Evolutionary conservation across 2,888 invertebrate species (phyloP).

Genomic region (Anthophora plumipes): DNA sequence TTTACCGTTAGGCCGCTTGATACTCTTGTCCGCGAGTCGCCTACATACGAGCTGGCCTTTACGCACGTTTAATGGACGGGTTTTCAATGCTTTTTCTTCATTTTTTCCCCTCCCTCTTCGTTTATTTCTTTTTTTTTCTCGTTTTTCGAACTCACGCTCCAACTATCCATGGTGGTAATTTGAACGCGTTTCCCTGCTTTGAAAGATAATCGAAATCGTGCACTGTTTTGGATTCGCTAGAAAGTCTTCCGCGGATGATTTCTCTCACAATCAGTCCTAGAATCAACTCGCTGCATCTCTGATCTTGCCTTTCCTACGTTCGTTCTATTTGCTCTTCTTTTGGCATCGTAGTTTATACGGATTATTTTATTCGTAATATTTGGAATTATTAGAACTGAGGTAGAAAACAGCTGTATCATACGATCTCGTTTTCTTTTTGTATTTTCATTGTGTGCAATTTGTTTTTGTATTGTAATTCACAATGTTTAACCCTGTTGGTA

Average conservation of each 20-base stretch:
- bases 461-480: too few relatives aligned
- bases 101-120: too few relatives aligned
- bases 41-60: constrained; percentile 71
- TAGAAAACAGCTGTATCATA: too few relatives aligned
- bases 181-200: constrained; percentile 16
- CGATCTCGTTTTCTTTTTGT: too few relatives aligned
- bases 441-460: too few relatives aligned
- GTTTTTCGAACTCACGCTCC: constrained; percentile 28
- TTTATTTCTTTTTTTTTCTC: constrained; percentile 9
- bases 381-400: too few relatives aligned
- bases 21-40: constrained; percentile 73
- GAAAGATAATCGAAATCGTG: constrained; percentile 23
- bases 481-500: too few relatives aligned
- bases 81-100: constrained; percentile 65
- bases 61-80: constrained; percentile 72
- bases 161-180: constrained; percentile 10
- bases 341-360: too few relatives aligned
- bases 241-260: constrained; percentile 28
- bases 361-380: too few relatives aligned
- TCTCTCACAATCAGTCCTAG: constrained; percentile 16
- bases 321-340: neutral
- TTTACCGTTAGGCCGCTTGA: constrained; percentile 80
- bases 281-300: neutral
- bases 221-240: constrained; percentile 31
- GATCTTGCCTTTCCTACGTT: neutral